Evolutionary conservation across 2,797 vertebrate genomes (phyloP), one percentile per base, ranked within the genome.

Genomic region (Crocidura indochinensis): DNA sequence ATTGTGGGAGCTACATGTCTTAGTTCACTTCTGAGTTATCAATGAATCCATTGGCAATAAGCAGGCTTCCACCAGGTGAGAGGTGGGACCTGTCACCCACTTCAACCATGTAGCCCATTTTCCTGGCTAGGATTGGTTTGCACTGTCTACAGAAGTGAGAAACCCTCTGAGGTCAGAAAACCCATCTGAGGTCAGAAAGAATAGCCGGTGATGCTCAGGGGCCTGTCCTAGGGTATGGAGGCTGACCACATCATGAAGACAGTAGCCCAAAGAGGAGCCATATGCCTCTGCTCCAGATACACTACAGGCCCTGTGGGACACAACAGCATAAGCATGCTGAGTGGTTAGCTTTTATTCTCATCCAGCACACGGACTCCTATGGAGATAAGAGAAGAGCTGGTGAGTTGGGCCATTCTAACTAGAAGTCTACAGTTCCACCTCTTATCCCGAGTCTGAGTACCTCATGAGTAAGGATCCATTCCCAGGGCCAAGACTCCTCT

Each of bases 311-410:
- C 24, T 0, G 17, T 4, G 68, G 46, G 49, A 64, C 47, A 73
- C 76, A 49, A 20, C 0, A 51, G 38, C 72, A 31, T 4, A 67
- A 26, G 38, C 24, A 31, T 4, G 19, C 14, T 38, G 68, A 72
- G 27, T 51, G 24, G 29, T 10, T 76, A 20, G 44, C 44, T 64
- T 93, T 76, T 78, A 64, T 76, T 73, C 62, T 87, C 82, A 67
- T 81, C 47, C 65, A 77, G 60, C 78, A 84, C 62, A 91, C 10
- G 56, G n/a, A 85, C 83, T 29, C 49, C 56, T 0, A 3, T 8
- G 9, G 82, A 67, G 26, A 83, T 26, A 27, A 60, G 29, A 5
- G 90, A 51, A 77, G 29, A 56, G 62, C 6, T 64, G 75, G 49
- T 51, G 65, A 91, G 27, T 44, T 47, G 47, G 60, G 89, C 81